Percentiles rank a stretch among this genome's conserved stretches.
Evolutionary conservation across 2,888 invertebrate species (phyloP).

Genomic region (Augiades crinisus): DNA sequence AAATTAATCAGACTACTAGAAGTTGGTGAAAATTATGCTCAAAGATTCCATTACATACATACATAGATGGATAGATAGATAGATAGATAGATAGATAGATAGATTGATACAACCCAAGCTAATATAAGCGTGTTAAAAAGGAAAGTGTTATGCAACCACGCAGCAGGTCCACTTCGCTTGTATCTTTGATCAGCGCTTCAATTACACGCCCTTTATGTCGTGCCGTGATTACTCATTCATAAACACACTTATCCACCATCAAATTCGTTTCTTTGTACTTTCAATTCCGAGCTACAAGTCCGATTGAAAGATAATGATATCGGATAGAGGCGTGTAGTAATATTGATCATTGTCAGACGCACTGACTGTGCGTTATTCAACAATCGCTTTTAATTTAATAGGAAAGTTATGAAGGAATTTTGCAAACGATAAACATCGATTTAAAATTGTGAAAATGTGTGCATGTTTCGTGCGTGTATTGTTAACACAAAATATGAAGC

Average conservation of each 20-base stretch:
- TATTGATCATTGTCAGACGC: conserved; percentile 3
- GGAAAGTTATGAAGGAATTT: neutral
- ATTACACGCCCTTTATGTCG: conserved; percentile 16
- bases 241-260: conserved; percentile 17
- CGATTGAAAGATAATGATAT: conserved; percentile 6
- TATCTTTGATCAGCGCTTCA: conserved; percentile 18
- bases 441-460: neutral
- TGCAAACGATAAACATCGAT: neutral
- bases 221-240: conserved; percentile 19
- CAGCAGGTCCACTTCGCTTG: neutral
- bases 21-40: no score
- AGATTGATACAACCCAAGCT: no score
- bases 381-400: conserved; percentile 7
- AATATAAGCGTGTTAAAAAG: no score
- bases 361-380: conserved; percentile 9
- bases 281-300: conserved; percentile 7
- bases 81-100: no score
- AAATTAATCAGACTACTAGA: no score
- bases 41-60: no score
- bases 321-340: neutral
- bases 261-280: conserved; percentile 15
- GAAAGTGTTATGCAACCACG: conserved; percentile 9
- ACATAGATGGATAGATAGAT: no score
- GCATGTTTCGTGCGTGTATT: no score
- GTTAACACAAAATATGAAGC: no score